Evolutionary conservation across 2,888 invertebrate genomes (phyloP), one percentile per base, ranked within the genome.

Genomic region (Tinea semifulvella): DNA sequence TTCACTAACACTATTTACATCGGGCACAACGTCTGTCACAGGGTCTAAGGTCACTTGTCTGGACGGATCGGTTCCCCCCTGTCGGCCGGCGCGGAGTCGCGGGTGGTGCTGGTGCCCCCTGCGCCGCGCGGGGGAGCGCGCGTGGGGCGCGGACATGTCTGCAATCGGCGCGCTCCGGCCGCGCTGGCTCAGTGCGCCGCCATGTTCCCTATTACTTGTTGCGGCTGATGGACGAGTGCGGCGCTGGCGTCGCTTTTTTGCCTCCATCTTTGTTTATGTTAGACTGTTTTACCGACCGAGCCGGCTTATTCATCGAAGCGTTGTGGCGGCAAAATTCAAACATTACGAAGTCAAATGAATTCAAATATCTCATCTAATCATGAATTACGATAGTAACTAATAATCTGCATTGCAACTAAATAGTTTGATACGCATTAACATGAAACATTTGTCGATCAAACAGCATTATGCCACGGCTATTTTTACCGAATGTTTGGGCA

Each of bases 31-130:
- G 68, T 72, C 66, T 74, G 71, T 72, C 68, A 68, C 60, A 56
- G 52, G 58, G 56, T 62, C 56, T 70, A 71, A 77, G 74, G 76
- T 72, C 71, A 75, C 73, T 70, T 62, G 68, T 68, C 68, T 70
- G 70, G 75, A 74, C 44, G 49, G 42, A 36, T 48, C 49, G 45
- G 60, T 63, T 62, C 76, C 54, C 85, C 85, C 61, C 85, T 70
- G n/a, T n/a, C n/a, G n/a, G n/a, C n/a, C n/a, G n/a, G n/a, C n/a
- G n/a, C n/a, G n/a, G 63, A 88, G 84, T 51, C 88, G 86, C 64
- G 88, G 89, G 79, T 89, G 89, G 75, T 89, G 88, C 72, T 89
- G 89, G 70, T 88, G 89, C 54, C 89, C 89, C 70, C 88, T 84
- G 67, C 88, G 87, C 70, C 83, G 84, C 61, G 71, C 81, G 71